phyloP scores from a whole-genome alignment of 2,113 vertebrate genomes.

The Asarcornis scutulata region DNA sequence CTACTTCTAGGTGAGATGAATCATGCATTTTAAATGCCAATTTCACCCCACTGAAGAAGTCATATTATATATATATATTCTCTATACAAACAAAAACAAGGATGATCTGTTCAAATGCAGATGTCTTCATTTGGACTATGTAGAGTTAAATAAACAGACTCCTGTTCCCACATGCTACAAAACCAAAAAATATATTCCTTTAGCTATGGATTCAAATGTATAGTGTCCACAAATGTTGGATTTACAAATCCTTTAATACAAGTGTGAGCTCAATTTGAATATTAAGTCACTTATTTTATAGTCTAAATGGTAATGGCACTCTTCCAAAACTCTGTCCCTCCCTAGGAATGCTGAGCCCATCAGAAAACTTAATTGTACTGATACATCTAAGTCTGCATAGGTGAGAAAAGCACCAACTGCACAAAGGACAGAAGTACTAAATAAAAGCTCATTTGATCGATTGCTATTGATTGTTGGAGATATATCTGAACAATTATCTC shows the following conservation, averaged over 20 bases:
- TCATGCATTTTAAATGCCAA: background rate
- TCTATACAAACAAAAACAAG: background rate
- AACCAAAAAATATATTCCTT: background rate
- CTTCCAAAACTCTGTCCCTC: background rate
- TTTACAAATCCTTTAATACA: background rate
- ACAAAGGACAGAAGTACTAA: background rate
- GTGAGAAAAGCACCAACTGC: background rate
- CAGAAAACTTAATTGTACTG: background rate
- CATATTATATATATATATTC: background rate
- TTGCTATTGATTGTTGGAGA: background rate
- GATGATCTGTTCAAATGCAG: background rate
- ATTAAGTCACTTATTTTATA: background rate
- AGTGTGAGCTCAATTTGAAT: background rate
- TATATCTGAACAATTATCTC: background rate
- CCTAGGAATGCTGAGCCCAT: background rate
- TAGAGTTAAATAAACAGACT: background rate
- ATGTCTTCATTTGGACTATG: background rate
- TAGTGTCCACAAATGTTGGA: background rate
- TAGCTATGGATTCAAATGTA: background rate
- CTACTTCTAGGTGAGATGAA: background rate
- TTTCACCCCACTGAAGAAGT: background rate
- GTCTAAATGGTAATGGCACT: background rate
- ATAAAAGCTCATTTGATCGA: background rate
- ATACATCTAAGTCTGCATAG: background rate
- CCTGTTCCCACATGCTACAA: background rate